Base-by-base conservation (phyloP, 2,113 vertebrate species). In the Cygnus atratus region DNA sequence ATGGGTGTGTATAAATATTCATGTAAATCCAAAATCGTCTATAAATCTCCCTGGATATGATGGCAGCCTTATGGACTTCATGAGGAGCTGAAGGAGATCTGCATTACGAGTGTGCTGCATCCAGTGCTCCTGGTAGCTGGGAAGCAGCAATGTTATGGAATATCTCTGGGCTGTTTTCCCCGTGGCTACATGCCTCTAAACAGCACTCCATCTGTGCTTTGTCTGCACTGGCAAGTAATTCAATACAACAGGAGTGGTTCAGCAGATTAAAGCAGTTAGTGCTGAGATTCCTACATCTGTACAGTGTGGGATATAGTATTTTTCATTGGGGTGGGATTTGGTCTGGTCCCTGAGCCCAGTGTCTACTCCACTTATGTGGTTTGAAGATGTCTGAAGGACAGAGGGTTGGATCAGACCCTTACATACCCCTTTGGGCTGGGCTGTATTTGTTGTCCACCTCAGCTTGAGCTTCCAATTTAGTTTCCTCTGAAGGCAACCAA, bases 361-460 rank as follows among this genome's bases (percentile, higher is more conserved):
- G 11, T n/a, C 35, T 11, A 21, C 2, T 0, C 29, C 7, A 1
- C 3, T 46, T 17, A 18, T 33, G 31, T n/a, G 6, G 9, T 54
- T 35, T 81, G 72, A 68, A 73, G 35, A 14, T 11, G 3, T 16
- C 22, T 54, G 29, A 72, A 74, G 29, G 13, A 39, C 22, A 0
- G 1, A 24, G 26, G 33, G 3, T 4, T 24, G 26, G 7, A 33
- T 61, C 48, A 52, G 28, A 13, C 1, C 7, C 9, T 39, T n/a
- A 5, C 11, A 14, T 46, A 13, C 11, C 6, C 24, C 2, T 35
- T 33, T 8, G 1, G 9, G 8, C 8, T 29, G 20, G 24, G n/a
- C 9, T 6, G 9, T 2, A n/a, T 62, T 71, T 41, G 46, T 37
- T 55, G 10, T 50, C 33, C 11, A 17, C 18, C 21, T 87, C 41